Conservation (phyloP, 2,888 invertebrate species). For the Trissoscelio sp. region DNA sequence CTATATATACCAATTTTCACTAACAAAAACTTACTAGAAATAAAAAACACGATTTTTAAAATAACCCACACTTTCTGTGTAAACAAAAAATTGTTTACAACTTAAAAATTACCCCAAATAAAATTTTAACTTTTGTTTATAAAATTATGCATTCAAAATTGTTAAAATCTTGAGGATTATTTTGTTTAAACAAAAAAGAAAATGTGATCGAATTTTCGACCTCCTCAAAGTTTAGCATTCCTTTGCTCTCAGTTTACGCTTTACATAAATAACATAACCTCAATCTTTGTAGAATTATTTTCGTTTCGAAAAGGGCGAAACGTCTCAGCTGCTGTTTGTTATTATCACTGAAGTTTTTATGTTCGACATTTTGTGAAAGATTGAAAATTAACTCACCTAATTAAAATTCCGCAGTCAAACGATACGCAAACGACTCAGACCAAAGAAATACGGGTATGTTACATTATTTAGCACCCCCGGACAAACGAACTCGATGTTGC, state of each 20-base stretch:
- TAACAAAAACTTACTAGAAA: too few species aligned
- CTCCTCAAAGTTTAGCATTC: neutral
- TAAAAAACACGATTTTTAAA: too few species aligned
- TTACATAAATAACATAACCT: neutral
- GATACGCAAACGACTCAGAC: neutral
- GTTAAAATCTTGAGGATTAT: neutral
- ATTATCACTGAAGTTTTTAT: neutral
- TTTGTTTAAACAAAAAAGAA: too few species aligned
- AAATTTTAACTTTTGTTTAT: too few species aligned
- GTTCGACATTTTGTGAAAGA: neutral
- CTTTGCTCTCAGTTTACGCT: neutral
- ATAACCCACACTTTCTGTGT: too few species aligned
- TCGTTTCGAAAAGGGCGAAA: too few species aligned
- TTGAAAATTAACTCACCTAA: neutral
- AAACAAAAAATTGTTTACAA: too few species aligned
- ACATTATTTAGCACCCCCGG: neutral
- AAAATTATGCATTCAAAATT: too few species aligned
- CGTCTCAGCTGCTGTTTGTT: too few species aligned
- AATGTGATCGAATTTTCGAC: too few species aligned
- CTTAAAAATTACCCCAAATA: too few species aligned
- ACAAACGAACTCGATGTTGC: neutral
- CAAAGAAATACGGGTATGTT: neutral
- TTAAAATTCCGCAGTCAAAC: neutral
- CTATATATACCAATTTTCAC: too few species aligned
- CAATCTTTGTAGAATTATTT: neutral